phyloP scores from a whole-genome alignment of 2,113 vertebrate species.

The Dascyllus trimaculatus region DNA sequence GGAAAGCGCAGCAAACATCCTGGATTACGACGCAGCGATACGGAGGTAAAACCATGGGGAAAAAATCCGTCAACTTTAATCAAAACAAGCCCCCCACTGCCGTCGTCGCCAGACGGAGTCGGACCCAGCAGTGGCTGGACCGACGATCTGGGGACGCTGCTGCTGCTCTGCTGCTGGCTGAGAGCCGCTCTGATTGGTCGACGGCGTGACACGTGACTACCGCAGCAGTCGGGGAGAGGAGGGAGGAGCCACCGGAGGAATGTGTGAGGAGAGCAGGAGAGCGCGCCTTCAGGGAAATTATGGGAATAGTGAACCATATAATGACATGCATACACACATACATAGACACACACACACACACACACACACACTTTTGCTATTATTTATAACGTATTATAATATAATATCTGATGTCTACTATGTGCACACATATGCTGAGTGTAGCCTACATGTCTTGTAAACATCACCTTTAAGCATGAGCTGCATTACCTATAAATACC shows the following conservation, averaged over 20 bases:
- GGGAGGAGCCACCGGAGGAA: conserved; percentile 76
- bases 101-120: conserved; percentile 45
- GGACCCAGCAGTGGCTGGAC: conserved; percentile 51
- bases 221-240: conserved; percentile 19
- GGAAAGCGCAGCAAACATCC: conserved; percentile 17
- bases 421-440: too few species aligned
- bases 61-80: conserved; percentile 52
- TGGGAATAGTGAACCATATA: conserved; percentile 47
- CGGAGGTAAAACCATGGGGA: neutral
- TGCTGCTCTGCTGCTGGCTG: conserved; percentile 16
- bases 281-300: conserved; percentile 70
- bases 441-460: too few species aligned
- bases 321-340: neutral
- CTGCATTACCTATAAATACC: too few species aligned
- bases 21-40: neutral
- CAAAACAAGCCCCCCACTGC: conserved; percentile 66
- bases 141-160: conserved; percentile 24
- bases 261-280: conserved; percentile 54
- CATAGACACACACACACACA: too few species aligned
- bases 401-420: too few species aligned
- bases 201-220: conserved; percentile 55
- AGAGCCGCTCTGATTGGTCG: conserved; percentile 70
- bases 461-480: too few species aligned
- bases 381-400: too few species aligned
- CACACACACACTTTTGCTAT: too few species aligned